Evolutionary conservation across 1,140 invertebrate species (phyloP).

Genomic region (Apis cerana): DNA sequence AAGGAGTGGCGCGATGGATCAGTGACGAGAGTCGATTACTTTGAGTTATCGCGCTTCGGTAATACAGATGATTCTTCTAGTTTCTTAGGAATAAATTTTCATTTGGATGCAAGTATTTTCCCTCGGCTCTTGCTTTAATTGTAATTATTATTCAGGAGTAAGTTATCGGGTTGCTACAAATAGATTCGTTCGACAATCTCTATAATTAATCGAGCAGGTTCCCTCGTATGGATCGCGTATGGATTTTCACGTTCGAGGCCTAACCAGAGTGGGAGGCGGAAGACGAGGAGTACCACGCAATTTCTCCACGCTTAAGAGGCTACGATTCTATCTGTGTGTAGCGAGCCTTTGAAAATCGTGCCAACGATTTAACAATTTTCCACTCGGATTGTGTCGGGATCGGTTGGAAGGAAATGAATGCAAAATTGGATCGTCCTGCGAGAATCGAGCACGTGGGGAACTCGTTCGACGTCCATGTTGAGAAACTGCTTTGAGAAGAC

Average conservation of each 20-base stretch:
- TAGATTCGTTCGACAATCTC: too few species aligned
- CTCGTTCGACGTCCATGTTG: background rate
- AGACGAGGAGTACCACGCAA: conserved; percentile 13
- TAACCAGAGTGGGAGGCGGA: conserved; percentile 1
- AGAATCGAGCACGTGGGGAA: background rate
- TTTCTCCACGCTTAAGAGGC: conserved; percentile 18
- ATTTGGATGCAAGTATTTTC: too few species aligned
- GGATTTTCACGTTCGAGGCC: background rate
- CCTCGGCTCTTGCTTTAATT: too few species aligned
- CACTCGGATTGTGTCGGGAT: background rate
- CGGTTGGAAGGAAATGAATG: background rate
- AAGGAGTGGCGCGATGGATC: too few species aligned
- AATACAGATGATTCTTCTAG: too few species aligned
- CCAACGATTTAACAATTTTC: background rate
- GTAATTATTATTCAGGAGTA: too few species aligned
- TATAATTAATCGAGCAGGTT: background rate
- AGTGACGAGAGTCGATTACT: too few species aligned
- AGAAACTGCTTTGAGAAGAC: too few species aligned
- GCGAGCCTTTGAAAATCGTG: background rate
- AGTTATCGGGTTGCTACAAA: too few species aligned
- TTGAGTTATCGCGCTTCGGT: too few species aligned
- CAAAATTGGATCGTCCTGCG: background rate
- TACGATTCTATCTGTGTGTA: background rate
- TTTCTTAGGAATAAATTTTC: too few species aligned
- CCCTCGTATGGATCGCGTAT: background rate